phyloP scores from a whole-genome alignment of 92 coral and sea anemone genomes.

The Parazoanthus darwini region DNA sequence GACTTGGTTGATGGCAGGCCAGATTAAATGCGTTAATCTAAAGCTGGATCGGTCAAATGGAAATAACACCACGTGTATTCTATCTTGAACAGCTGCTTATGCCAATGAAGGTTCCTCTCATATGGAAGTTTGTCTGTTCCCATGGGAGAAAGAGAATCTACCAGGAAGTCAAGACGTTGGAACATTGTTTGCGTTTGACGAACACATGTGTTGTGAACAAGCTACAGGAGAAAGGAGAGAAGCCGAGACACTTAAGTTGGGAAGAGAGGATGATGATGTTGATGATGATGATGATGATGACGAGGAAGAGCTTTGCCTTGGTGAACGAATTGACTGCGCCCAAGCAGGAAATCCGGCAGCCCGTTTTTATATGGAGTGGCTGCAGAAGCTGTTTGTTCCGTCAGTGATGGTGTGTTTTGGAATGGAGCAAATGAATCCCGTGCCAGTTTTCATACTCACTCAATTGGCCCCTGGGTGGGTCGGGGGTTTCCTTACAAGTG shows the following conservation, averaged over 20 bases:
- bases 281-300: neutral
- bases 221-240: neutral
- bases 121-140: constrained; percentile 47
- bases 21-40: neutral
- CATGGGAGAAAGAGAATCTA: constrained; percentile 51
- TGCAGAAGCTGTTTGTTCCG: constrained; percentile 49
- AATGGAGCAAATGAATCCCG: constrained; percentile 57
- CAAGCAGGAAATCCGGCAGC: neutral
- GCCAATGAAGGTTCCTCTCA: constrained; percentile 49
- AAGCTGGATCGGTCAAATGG: neutral
- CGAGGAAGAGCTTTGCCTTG: neutral
- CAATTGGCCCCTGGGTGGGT: constrained; percentile 69
- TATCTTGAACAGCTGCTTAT: constrained; percentile 12
- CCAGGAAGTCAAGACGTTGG: constrained; percentile 48
- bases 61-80: neutral
- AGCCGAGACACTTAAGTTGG: neutral
- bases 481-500: constrained; percentile 57
- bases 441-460: constrained; percentile 53
- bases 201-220: constrained; percentile 31
- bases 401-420: constrained; percentile 50
- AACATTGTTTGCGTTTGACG: constrained; percentile 47
- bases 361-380: constrained; percentile 45
- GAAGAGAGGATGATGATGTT: neutral
- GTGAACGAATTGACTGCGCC: neutral
- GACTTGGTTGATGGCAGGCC: too few species aligned